phyloP scores from a whole-genome alignment of 2,113 vertebrate species.

The Lasiurus borealis region DNA sequence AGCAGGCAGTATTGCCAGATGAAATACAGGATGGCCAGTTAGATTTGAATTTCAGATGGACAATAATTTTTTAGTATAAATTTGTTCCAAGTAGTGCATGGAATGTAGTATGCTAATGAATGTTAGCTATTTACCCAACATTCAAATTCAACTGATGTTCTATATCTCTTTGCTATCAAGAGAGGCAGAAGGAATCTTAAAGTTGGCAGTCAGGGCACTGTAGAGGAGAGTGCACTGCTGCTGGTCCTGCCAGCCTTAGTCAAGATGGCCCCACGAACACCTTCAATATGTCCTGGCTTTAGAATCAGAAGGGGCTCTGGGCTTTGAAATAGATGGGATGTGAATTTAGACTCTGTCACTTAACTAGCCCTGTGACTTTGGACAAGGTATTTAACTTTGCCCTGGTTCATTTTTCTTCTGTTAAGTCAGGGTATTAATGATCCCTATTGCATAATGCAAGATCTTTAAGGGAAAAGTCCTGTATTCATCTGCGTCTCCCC shows the following conservation, averaged over 20 bases:
- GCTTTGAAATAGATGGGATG: neutral
- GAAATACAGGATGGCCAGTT: neutral
- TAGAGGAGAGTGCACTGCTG: rapidly evolving
- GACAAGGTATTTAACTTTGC: neutral
- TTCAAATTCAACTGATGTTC: neutral
- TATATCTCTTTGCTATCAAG: neutral
- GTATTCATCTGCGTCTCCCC: neutral
- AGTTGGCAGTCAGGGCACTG: neutral
- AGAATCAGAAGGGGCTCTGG: neutral
- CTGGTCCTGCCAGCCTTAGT: too few species aligned
- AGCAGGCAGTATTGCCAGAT: neutral
- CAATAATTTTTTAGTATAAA: neutral
- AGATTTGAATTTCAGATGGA: slow-evolving; percentile 39
- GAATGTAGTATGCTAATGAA: neutral
- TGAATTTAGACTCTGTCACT: neutral
- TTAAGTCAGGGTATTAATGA: neutral
- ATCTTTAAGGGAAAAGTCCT: neutral
- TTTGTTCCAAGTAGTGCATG: neutral
- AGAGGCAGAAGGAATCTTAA: neutral
- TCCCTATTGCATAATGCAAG: neutral
- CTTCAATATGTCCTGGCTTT: neutral
- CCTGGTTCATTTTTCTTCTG: neutral
- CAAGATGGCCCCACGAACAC: too few species aligned
- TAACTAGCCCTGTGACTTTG: neutral
- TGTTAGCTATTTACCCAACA: neutral